Base-by-base conservation (phyloP, 2,888 invertebrate genomes). In the Galerucella calmariensis region DNA sequence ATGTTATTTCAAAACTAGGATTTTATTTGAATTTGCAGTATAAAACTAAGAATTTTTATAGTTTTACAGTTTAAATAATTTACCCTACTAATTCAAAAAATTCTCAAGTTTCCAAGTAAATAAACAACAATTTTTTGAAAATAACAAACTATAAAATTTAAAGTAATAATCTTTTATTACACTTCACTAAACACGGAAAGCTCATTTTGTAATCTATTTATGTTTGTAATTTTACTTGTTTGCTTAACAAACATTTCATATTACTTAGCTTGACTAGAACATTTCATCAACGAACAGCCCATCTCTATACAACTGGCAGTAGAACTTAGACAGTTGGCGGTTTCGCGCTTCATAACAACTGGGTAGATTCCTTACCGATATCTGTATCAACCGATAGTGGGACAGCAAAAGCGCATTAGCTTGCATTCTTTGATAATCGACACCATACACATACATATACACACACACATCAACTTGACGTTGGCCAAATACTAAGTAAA, bases 401-500 rank as follows among this genome's bases (percentile, higher is more conserved):
- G 83, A 86, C 86, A 86, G 83, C 85, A 82, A 86, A 86, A 86
- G 85, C 85, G 84, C 86, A 86, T 86, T 86, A 86, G 83, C 81
- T 51, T 27, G 69, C 69, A 69, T 69, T 69, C 69, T 69, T 69
- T 65, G 74, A 78, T 76, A 78, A 74, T 75, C 68, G 46, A 69
- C 62, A 76, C 65, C 68, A 72, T 9, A 41, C 8, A 41, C 73
- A 72, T 70, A 16, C n/a, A 56, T 24, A 46, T 16, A 62, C 20
- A 65, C 20, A 65, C 20, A 65, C 20, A 56, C 16, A 56, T 9
- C 20, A 20, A 56, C 48, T 48, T 48, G 48, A 48, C 20, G 56
- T 8, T 56, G 16, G 16, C 10, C 56, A 56, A 56, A 53, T 53
- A n/a, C 8, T 53, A n/a, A 56, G 56, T 16, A 10, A 20, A 20